Base-by-base conservation (phyloP, 2,888 invertebrate species). In the Kryphioiulus occultus region DNA sequence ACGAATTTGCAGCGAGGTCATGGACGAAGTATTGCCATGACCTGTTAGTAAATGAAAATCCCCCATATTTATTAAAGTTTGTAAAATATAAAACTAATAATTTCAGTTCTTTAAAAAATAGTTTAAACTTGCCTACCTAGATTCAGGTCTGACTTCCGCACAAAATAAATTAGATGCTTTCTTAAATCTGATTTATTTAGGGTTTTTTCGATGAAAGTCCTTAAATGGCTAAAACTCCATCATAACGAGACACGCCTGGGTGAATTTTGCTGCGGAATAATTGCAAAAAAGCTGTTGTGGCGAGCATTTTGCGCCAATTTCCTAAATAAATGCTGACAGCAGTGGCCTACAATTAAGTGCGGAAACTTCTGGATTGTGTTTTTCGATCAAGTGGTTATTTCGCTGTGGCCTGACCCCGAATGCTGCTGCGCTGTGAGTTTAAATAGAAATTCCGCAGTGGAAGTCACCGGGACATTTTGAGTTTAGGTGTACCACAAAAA, bases 381-480 rank as follows among this genome's bases (percentile, higher is more conserved):
- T 68, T 68, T 68, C 68, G 68, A 68, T 68, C 10, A 68, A 68
- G 68, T 68, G 68, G 26, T 26, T 26, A 26, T 68, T 68, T 68
- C 3, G 68, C 26, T 26, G 68, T 68, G 68, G 15, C 68, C 68
- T 68, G 68, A 68, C 68, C 68, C 26, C 68, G 68, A 68, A 68
- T 68, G 68, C 68, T 68, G 68, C 26, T 47, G 47, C 47, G 47
- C 47, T 47, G 47, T 17, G 12, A 47, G 47, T 47, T 47, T 47
- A 47, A 47, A 47, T 47, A 68, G 22, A 15, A 68, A 68, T n/a
- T 26, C 68, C 68, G n/a, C 68, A 68, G 26, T 68, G 68, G 68
- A 68, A 68, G 68, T 68, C 68, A 68, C 68, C 68, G 68, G 68
- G 68, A 68, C 68, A 68, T 68, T 68, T 68, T 68, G 26, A 68